These are phyloP conservation scores for Hyppa rectilinea DNA, from an alignment of 2,888 invertebrate genomes.

Conservation along the genomic window DNA sequence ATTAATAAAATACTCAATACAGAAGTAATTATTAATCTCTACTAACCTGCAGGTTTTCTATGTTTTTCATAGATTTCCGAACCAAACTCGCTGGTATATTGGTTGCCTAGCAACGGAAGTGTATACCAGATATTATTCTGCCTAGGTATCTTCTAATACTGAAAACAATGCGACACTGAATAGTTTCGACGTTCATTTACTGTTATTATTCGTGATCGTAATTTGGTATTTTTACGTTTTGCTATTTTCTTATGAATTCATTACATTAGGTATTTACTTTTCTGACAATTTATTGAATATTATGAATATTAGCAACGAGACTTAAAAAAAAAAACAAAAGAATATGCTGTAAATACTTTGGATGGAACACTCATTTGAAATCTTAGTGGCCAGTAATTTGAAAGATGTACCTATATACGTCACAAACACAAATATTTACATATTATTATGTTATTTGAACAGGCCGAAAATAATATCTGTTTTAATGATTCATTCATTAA, in stretches of 20 bases:
- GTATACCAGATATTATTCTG: not conserved
- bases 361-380: not conserved
- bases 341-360: not conserved
- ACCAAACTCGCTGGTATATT: not conserved
- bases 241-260: not conserved
- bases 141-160: too few species aligned
- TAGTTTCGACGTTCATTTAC: not conserved
- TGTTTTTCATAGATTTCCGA: not conserved
- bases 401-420: not conserved
- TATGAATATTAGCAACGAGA: not conserved
- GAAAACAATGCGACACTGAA: not conserved
- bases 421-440: too few species aligned
- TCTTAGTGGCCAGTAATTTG: not conserved
- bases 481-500: too few species aligned
- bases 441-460: too few species aligned
- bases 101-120: constrained; percentile 10
- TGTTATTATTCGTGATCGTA: not conserved
- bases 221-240: not conserved
- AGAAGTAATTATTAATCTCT: not conserved
- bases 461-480: too few species aligned
- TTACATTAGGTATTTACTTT: not conserved
- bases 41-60: not conserved
- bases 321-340: not conserved
- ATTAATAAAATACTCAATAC: not conserved
- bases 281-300: not conserved